These are phyloP conservation scores for Aurelia aurita DNA, from an alignment of 30 jellyfish, hydroid and myxozoan genomes.

Conservation along the genomic window DNA sequence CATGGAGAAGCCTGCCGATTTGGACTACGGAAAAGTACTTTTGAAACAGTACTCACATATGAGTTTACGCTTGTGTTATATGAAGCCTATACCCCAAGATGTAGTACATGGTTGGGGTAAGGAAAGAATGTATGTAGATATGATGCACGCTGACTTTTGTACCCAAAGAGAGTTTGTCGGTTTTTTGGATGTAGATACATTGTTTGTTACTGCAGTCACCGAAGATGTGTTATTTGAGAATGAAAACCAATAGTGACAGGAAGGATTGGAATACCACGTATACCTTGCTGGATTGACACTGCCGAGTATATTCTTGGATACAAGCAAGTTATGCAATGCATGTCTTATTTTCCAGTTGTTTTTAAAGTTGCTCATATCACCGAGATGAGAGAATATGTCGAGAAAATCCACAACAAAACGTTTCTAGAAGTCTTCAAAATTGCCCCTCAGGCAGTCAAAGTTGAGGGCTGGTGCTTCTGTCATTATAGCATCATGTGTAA, in stretches of 20 bases:
- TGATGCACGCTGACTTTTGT: slow-evolving; percentile 44
- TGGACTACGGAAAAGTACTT: slow-evolving; percentile 1
- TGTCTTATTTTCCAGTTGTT: slow-evolving; percentile 63
- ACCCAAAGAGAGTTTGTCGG: slow-evolving; percentile 30
- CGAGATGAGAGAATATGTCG: slow-evolving; percentile 45
- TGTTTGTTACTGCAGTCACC: slow-evolving; percentile 50
- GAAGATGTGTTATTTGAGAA: no score
- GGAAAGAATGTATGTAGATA: slow-evolving; percentile 40
- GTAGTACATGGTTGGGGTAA: slow-evolving; percentile 41
- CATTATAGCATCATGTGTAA: no score
- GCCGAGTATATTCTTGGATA: slow-evolving; percentile 50
- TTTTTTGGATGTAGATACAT: slow-evolving; percentile 39
- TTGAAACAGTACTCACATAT: background rate
- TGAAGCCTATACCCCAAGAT: slow-evolving; percentile 12
- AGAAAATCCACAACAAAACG: slow-evolving; percentile 30
- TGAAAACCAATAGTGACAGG: slow-evolving; percentile 60
- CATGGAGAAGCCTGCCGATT: slow-evolving; percentile 23
- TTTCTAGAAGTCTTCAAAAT: slow-evolving; percentile 35
- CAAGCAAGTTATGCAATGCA: slow-evolving; percentile 62
- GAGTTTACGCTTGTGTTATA: slow-evolving; percentile 7
- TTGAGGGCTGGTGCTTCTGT: slow-evolving; percentile 21
- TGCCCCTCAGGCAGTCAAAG: slow-evolving; percentile 29
- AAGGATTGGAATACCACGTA: slow-evolving; percentile 34
- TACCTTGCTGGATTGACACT: slow-evolving; percentile 33
- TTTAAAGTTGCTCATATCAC: slow-evolving; percentile 39